Evolutionary conservation across 2,113 vertebrate genomes (phyloP).

Genomic region (Clupea harengus): DNA sequence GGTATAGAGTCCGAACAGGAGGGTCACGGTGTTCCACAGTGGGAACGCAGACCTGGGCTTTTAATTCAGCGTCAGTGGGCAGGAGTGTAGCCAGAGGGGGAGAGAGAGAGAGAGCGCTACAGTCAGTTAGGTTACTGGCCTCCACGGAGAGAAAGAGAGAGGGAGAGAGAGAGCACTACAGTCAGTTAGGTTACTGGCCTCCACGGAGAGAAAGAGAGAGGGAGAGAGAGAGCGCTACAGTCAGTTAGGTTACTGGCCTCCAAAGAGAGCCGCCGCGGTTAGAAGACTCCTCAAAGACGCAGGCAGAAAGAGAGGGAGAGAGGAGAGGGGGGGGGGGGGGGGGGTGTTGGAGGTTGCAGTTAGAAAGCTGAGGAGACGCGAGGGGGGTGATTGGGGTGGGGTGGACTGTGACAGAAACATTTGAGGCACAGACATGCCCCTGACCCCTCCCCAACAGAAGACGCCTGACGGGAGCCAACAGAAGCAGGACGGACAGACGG

Average conservation of each 20-base stretch:
- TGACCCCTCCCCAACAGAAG: not conserved
- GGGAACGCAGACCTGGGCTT: not conserved
- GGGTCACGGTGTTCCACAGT: not conserved
- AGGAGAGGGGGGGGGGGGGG: not conserved
- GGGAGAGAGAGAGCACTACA: not conserved
- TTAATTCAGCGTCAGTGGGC: slow-evolving; percentile 4
- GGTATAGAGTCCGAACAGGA: not conserved
- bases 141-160: not conserved
- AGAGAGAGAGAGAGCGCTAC: not conserved
- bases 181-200: not conserved
- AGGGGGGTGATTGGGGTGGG: slow-evolving; percentile 46
- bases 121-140: not conserved
- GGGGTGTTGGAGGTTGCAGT: not conserved
- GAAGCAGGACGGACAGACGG: slow-evolving; percentile 46
- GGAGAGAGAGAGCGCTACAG: not conserved
- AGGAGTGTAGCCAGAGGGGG: not conserved
- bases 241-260: not conserved
- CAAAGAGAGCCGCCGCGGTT: not conserved
- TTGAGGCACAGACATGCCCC: slow-evolving; percentile 43
- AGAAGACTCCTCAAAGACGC: not conserved
- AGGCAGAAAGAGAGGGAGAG: slow-evolving; percentile 37
- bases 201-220: not conserved
- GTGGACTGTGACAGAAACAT: slow-evolving; percentile 41
- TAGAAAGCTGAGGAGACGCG: not conserved
- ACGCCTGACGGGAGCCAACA: slow-evolving; percentile 52